A percentile compares a stretch with the other conserved stretches of the same genome.
These are phyloP conservation scores for Oophaga sylvatica DNA, from an alignment of 2,797 vertebrate genomes.

Conservation along the genomic window DNA sequence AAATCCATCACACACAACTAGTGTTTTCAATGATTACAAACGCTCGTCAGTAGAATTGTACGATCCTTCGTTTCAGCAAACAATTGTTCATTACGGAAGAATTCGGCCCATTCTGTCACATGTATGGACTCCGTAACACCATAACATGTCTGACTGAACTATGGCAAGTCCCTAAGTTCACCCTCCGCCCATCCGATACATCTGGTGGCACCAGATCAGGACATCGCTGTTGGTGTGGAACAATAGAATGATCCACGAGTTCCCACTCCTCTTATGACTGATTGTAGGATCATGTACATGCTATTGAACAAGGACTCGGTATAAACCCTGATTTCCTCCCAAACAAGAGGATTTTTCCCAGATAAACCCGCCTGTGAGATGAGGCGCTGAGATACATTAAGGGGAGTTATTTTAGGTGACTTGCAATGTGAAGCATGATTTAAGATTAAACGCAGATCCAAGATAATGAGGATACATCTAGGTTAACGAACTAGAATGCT, in stretches of 20 bases:
- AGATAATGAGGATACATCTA: conserved; percentile 51
- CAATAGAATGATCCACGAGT: neutral
- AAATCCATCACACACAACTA: no score
- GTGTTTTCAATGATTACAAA: no score
- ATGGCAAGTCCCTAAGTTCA: no score
- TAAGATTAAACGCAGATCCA: conserved; percentile 49
- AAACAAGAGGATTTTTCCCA: conserved; percentile 39
- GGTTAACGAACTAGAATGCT: conserved; percentile 31
- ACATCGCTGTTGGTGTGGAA: neutral
- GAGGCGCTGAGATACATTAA: conserved; percentile 34
- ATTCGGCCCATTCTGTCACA: no score
- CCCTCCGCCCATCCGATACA: no score
- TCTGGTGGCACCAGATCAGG: neutral
- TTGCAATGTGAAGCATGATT: conserved; percentile 52
- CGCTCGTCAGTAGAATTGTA: no score
- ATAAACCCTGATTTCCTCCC: neutral
- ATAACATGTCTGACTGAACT: no score
- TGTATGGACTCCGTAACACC: no score
- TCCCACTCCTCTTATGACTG: neutral
- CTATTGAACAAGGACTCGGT: neutral
- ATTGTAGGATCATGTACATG: neutral
- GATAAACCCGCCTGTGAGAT: conserved; percentile 16
- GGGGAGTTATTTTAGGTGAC: conserved; percentile 55
- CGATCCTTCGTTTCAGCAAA: no score
- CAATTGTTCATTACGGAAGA: no score